These are phyloP conservation scores for Stenodema calcarata DNA, from an alignment of 2,888 invertebrate genomes.

Conservation along the genomic window DNA sequence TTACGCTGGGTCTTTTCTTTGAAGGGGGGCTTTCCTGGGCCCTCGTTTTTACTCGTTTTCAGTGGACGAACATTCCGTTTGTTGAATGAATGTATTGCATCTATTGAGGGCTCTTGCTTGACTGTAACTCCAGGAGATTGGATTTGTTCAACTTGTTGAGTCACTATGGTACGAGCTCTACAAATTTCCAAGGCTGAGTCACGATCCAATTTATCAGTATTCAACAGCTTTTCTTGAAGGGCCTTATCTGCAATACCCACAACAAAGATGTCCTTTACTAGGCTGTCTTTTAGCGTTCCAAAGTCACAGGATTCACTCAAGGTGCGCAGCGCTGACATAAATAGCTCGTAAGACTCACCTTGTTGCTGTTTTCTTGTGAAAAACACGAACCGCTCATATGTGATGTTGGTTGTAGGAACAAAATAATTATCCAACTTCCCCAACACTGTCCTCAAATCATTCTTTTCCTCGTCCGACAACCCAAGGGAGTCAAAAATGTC, in stretches of 20 bases:
- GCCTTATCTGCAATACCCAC: not conserved
- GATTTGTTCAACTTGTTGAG: not conserved
- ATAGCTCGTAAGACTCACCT: constrained; percentile 34
- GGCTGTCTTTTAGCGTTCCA: not conserved
- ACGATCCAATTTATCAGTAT: not conserved
- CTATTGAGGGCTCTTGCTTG: not conserved
- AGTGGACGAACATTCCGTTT: no score
- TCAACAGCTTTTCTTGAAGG: not conserved
- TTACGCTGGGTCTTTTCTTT: no score
- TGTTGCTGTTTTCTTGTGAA: constrained; percentile 4
- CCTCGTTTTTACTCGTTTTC: no score
- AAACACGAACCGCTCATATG: constrained; percentile 18
- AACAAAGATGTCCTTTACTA: not conserved
- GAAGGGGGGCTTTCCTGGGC: no score
- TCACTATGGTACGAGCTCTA: not conserved
- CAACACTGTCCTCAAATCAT: not conserved
- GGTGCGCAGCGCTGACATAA: not conserved
- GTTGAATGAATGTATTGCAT: not conserved
- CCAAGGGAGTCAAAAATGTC: constrained; percentile 32
- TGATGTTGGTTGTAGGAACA: not conserved
- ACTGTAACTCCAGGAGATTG: not conserved
- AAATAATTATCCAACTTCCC: not conserved
- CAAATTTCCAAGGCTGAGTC: not conserved
- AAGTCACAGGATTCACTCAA: not conserved
- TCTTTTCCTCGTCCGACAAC: not conserved